Conservation (phyloP, 2,888 invertebrate genomes). For the Ormyrus labotus region DNA sequence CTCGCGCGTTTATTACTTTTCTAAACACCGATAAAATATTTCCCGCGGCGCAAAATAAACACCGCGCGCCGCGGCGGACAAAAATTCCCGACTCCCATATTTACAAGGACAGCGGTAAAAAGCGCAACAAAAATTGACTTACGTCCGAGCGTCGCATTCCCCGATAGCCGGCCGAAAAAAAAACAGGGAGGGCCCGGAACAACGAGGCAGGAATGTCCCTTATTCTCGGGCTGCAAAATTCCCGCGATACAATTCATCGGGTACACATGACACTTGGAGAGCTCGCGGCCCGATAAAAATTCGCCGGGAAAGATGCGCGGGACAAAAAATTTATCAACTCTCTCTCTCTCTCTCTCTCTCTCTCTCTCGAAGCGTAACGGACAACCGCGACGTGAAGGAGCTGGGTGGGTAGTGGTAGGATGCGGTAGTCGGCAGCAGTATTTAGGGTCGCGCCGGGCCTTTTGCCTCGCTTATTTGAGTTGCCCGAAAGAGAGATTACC, state of each 20-base stretch:
- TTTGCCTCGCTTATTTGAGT: slow-evolving; percentile 73
- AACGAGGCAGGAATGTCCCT: slow-evolving; percentile 68
- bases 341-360: slow-evolving; percentile 46
- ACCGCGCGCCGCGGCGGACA: too few species aligned
- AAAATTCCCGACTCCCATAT: background rate
- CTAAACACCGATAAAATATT: too few species aligned
- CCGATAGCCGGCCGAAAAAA: slow-evolving; percentile 65
- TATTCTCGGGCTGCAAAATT: slow-evolving; percentile 63
- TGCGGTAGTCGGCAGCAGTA: slow-evolving; percentile 61
- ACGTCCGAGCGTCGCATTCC: slow-evolving; percentile 60
- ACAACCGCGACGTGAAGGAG: slow-evolving; percentile 45
- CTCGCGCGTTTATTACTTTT: too few species aligned
- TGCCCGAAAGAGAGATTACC: slow-evolving; percentile 72
- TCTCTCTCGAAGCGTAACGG: slow-evolving; percentile 48
- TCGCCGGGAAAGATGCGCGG: slow-evolving; percentile 20
- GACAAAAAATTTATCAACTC: slow-evolving; percentile 56
- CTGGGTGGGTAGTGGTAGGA: background rate
- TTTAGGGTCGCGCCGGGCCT: slow-evolving; percentile 68
- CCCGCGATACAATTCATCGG: slow-evolving; percentile 53
- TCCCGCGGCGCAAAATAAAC: too few species aligned
- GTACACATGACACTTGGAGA: background rate
- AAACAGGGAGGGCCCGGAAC: slow-evolving; percentile 6
- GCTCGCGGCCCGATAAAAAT: slow-evolving; percentile 24
- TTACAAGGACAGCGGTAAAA: slow-evolving; percentile 4
- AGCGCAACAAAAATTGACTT: slow-evolving; percentile 16